These are phyloP conservation scores for Sarcophilus harrisii DNA, from an alignment of 2,797 vertebrate genomes.

Conservation along the genomic window DNA sequence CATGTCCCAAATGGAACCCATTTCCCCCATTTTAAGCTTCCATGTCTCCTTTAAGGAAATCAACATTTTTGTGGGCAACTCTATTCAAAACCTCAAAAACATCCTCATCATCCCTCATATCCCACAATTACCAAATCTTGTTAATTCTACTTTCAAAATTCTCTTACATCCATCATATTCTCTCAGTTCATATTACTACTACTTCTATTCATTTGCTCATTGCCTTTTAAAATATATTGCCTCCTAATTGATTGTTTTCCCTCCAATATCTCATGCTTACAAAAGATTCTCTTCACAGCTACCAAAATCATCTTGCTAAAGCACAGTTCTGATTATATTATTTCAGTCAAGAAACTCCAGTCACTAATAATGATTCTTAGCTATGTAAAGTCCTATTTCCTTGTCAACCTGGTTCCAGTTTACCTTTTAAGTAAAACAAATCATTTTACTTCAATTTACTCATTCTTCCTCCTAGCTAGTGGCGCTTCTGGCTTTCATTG, in stretches of 20 bases:
- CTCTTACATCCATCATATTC: neutral
- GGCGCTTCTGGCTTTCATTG: neutral
- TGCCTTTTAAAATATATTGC: neutral
- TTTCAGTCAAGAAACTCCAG: neutral
- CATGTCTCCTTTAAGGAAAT: neutral
- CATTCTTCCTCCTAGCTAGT: neutral
- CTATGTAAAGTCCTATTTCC: neutral
- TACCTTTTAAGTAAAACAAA: neutral
- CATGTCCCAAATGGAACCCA: neutral
- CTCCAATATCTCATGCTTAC: neutral
- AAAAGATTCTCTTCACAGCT: neutral
- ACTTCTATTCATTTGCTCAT: neutral
- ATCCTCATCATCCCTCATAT: neutral
- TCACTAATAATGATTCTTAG: neutral
- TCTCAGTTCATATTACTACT: neutral
- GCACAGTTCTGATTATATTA: neutral
- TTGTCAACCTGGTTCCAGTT: neutral
- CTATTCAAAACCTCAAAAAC: neutral
- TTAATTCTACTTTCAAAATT: neutral
- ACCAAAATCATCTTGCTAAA: neutral
- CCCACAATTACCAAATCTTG: neutral
- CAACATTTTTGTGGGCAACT: neutral
- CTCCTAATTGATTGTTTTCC: neutral
- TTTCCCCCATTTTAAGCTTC: neutral
- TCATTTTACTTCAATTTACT: neutral